These are phyloP conservation scores for Diceros bicornis DNA, from an alignment of 2,797 vertebrate genomes.

Conservation along the genomic window DNA sequence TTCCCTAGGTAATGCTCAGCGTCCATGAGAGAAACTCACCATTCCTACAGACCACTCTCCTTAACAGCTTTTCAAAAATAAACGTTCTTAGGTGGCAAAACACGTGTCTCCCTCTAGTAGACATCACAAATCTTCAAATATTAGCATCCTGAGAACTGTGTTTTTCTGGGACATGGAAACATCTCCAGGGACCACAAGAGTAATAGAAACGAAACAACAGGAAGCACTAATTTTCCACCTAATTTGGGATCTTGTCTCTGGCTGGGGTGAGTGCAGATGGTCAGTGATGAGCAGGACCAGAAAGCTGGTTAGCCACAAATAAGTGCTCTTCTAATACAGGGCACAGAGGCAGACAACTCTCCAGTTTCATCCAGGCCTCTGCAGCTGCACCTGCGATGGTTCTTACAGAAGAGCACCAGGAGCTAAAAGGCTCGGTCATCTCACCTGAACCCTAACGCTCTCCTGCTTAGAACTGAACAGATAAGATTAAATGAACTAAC, in stretches of 20 bases:
- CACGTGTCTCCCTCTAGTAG: background rate
- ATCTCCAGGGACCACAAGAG: background rate
- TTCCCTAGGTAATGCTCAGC: background rate
- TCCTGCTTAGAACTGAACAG: constrained; percentile 1
- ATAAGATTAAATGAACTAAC: background rate
- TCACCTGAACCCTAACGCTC: background rate
- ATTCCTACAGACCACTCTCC: background rate
- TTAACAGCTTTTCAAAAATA: constrained; percentile 2
- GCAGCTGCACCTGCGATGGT: background rate
- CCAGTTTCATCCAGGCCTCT: background rate
- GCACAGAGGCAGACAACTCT: background rate
- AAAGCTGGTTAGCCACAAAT: background rate
- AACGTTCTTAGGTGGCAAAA: background rate
- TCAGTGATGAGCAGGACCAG: background rate
- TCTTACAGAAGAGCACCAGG: background rate
- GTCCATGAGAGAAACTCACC: background rate
- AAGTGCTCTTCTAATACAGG: background rate
- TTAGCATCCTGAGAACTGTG: background rate
- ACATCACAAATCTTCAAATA: background rate
- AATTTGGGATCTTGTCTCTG: background rate
- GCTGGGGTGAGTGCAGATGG: constrained; percentile 20
- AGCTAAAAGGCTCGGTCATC: background rate
- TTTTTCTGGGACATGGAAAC: constrained; percentile 38
- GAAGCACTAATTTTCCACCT: constrained; percentile 32
- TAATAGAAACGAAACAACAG: constrained; percentile 37